Percentiles rank a stretch among this genome's conserved stretches.
Conservation (phyloP, 2,888 invertebrate genomes). For the Andrena marginata region DNA sequence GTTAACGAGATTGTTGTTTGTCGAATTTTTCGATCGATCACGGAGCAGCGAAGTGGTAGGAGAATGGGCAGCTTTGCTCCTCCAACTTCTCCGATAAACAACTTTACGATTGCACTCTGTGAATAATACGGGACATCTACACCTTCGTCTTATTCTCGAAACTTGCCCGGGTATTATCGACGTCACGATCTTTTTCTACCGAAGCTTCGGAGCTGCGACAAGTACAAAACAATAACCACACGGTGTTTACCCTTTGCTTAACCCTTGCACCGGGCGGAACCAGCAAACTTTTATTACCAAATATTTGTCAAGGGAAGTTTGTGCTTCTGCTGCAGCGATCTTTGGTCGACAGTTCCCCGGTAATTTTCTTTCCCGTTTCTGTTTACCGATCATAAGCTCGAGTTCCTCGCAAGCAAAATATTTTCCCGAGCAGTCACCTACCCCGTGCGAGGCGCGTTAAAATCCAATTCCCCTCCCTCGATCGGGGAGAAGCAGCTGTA, state of each 20-base stretch:
- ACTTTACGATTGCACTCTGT: slow-evolving; percentile 23
- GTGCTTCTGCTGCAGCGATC: background rate
- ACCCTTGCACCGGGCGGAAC: slow-evolving; percentile 7
- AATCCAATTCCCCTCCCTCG: too few relatives aligned
- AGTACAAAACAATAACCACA: slow-evolving; percentile 36
- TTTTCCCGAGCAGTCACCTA: background rate
- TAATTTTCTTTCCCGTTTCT: background rate
- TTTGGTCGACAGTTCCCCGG: background rate
- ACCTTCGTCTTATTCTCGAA: slow-evolving; percentile 4
- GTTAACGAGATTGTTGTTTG: background rate
- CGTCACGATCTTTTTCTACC: background rate
- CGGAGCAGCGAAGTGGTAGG: background rate
- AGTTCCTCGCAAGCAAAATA: background rate
- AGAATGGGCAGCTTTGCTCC: background rate
- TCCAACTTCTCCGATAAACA: slow-evolving; percentile 11
- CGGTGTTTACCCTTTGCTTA: slow-evolving; percentile 20
- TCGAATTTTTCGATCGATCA: too few relatives aligned
- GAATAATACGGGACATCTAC: slow-evolving; percentile 14
- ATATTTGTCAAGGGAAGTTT: slow-evolving; percentile 27
- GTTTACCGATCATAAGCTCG: background rate
- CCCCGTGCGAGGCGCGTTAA: too few relatives aligned
- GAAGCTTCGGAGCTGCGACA: slow-evolving; percentile 1
- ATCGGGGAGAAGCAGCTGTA: background rate
- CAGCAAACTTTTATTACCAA: slow-evolving; percentile 35
- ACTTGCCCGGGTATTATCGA: slow-evolving; percentile 9